phyloP scores from a whole-genome alignment of 2,113 vertebrate species.

The Propithecus coquereli region DNA sequence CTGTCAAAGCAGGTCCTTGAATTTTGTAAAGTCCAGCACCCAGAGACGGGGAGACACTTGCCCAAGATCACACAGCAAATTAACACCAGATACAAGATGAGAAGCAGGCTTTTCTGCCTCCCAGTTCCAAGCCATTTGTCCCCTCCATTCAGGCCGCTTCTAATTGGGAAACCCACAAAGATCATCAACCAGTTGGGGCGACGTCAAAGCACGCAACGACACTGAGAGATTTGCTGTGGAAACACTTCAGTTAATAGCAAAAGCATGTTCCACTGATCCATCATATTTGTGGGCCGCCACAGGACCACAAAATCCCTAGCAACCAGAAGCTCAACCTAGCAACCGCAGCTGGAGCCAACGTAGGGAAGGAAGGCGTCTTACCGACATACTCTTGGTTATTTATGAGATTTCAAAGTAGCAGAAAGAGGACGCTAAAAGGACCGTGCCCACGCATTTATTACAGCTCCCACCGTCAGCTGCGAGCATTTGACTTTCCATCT shows the following conservation, averaged over 20 bases:
- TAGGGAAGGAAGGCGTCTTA: neutral
- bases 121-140: neutral
- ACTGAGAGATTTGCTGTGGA: neutral
- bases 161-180: neutral
- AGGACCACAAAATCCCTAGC: constrained; percentile 70
- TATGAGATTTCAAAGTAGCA: constrained; percentile 61
- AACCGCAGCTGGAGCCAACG: constrained; percentile 26
- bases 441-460: neutral
- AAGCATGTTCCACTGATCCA: constrained; percentile 39
- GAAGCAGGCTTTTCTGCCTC: neutral
- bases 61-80: constrained; percentile 20
- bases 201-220: neutral
- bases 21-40: neutral
- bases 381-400: constrained; percentile 41
- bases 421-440: constrained; percentile 46
- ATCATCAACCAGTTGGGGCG: rapidly evolving
- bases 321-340: constrained; percentile 71
- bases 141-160: neutral
- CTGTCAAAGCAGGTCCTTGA: neutral
- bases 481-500: constrained; percentile 19
- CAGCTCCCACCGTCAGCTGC: neutral
- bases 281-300: constrained; percentile 51
- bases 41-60: neutral
- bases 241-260: constrained; percentile 59
- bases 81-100: neutral